phyloP scores from a whole-genome alignment of 1,140 invertebrate species.

The Brachionus rubens region DNA sequence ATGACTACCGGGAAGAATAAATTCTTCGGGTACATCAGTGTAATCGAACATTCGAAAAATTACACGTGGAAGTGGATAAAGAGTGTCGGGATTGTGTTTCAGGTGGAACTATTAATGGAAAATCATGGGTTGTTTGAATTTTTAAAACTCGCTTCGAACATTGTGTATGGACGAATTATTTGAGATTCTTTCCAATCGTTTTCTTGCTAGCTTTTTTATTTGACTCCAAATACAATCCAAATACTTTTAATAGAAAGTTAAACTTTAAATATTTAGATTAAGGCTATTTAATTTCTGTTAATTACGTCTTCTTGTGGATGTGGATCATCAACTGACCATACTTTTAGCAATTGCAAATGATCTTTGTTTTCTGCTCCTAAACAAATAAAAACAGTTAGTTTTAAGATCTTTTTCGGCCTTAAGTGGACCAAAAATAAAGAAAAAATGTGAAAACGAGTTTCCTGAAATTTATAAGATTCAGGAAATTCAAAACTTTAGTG shows the following conservation, averaged over 20 bases:
- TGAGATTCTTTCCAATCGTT: conserved; percentile 97
- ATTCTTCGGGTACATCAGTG: conserved; percentile 87
- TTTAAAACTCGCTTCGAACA: conserved; percentile 88
- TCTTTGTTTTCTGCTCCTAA: too few species aligned
- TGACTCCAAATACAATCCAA: conserved; percentile 95
- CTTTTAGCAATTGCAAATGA: too few species aligned
- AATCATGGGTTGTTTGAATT: conserved; percentile 68
- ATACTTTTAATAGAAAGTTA: conserved; percentile 65
- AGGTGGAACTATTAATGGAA: conserved; percentile 80
- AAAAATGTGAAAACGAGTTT: too few species aligned
- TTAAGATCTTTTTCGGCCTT: too few species aligned
- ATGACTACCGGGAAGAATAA: conserved; percentile 81
- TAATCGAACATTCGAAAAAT: conserved; percentile 83
- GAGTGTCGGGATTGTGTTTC: conserved; percentile 83
- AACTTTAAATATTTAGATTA: too few species aligned
- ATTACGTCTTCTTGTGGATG: conserved; percentile 88
- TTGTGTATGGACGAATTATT: conserved; percentile 86
- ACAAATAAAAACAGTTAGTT: too few species aligned
- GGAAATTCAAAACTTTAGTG: too few species aligned
- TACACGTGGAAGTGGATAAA: conserved; percentile 75
- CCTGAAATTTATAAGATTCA: too few species aligned
- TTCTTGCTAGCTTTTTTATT: conserved; percentile 79
- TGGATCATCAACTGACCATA: conserved; percentile 85
- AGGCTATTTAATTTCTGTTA: conserved; percentile 27
- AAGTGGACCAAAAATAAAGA: too few species aligned